phyloP scores from a whole-genome alignment of 2,888 invertebrate genomes.

The Morpho helenor region DNA sequence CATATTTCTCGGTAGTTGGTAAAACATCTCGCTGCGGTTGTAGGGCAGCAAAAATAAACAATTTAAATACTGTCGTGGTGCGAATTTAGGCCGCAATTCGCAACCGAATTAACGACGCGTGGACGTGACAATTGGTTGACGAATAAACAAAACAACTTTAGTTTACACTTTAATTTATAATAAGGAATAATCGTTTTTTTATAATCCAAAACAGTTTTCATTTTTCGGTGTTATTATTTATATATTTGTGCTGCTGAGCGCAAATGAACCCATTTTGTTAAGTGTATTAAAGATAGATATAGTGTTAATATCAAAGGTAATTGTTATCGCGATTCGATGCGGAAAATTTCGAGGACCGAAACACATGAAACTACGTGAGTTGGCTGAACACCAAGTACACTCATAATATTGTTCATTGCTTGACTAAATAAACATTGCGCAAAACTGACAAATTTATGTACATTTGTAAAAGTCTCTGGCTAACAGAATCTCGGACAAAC shows the following conservation, averaged over 20 bases:
- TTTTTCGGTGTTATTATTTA: not conserved
- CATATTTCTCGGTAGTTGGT: constrained; percentile 53
- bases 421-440: constrained; percentile 32
- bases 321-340: constrained; percentile 3
- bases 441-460: constrained; percentile 29
- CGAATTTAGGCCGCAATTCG: constrained; percentile 1
- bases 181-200: too few species aligned
- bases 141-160: too few species aligned
- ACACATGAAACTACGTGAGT: constrained; percentile 35
- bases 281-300: not conserved
- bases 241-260: not conserved
- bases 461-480: constrained; percentile 27
- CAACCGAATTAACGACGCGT: constrained; percentile 4
- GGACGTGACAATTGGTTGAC: constrained; percentile 1
- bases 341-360: constrained; percentile 27
- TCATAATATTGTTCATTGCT: constrained; percentile 31
- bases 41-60: constrained; percentile 31
- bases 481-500: constrained; percentile 27
- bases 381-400: constrained; percentile 38
- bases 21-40: constrained; percentile 35
- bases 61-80: constrained; percentile 20
- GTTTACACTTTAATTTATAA: not conserved
- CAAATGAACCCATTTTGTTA: not conserved
- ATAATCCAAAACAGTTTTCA: too few species aligned
- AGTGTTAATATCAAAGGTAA: not conserved